These are phyloP conservation scores for Myanophis thanlyinensis DNA, from an alignment of 2,113 vertebrate genomes.

Conservation along the genomic window DNA sequence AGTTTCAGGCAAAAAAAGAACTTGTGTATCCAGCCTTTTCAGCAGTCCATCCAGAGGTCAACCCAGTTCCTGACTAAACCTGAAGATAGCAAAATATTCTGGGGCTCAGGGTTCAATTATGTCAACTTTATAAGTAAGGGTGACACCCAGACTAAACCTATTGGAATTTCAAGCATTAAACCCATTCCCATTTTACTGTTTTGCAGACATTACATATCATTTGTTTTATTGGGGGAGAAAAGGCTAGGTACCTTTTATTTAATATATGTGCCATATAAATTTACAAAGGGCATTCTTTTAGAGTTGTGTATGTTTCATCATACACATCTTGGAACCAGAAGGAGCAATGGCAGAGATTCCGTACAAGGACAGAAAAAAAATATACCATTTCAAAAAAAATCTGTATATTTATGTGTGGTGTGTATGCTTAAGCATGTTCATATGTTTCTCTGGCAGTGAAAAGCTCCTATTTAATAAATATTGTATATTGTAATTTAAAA, in stretches of 20 bases:
- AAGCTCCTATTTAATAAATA: slow-evolving; percentile 74
- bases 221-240: slow-evolving; percentile 29
- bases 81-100: neutral
- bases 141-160: slow-evolving; percentile 42
- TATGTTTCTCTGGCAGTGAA: slow-evolving; percentile 38
- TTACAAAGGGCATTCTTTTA: slow-evolving; percentile 15
- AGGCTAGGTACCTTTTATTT: slow-evolving; percentile 41
- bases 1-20: slow-evolving; percentile 1
- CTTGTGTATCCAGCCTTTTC: slow-evolving; percentile 24
- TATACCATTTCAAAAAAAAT: slow-evolving; percentile 61
- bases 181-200: neutral
- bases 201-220: slow-evolving; percentile 23
- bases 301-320: slow-evolving; percentile 24
- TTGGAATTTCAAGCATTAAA: slow-evolving; percentile 16
- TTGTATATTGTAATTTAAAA: slow-evolving; percentile 79
- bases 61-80: neutral
- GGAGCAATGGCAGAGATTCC: slow-evolving; percentile 32
- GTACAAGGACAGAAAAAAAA: slow-evolving; percentile 29
- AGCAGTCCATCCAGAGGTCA: slow-evolving; percentile 1
- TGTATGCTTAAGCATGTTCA: neutral
- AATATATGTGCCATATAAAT: slow-evolving; percentile 22
- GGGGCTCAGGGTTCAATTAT: slow-evolving; percentile 3
- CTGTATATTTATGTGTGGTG: slow-evolving; percentile 52
- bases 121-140: slow-evolving; percentile 19
- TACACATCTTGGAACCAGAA: slow-evolving; percentile 43